Base-by-base conservation (phyloP, 2,888 invertebrate genomes). In the Torymus aiolomorphi region DNA sequence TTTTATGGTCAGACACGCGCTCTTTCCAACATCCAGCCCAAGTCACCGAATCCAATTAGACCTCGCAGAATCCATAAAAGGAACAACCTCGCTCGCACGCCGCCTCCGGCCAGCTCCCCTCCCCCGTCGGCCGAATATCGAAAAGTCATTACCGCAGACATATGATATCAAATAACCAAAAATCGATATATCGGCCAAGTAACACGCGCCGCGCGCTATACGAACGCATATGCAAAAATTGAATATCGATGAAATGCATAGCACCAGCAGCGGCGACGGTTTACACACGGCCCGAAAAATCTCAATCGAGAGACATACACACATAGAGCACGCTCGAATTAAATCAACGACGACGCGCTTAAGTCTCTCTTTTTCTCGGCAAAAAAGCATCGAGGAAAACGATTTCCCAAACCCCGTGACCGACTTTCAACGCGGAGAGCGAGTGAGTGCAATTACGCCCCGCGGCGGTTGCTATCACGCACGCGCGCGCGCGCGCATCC, bases 161-260 rank as follows among this genome's bases (percentile, higher is more conserved):
- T 57, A 61, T 11, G 71, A 71, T 66, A 54, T 76, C 42, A 14
- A 70, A 75, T 75, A 79, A 74, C 72, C 62, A 76, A 80, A 80
- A 80, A 67, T 75, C 80, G 71, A 80, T 80, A 76, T 72, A 59
- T 70, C 31, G 59, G 57, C 16, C 78, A 65, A 65, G 67, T 70
- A 67, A 52, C 66, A 51, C 14, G 16, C 16, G 49, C 49, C 61
- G 10, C 20, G 54, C 54, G 76, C 56, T 67, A n/a, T n/a, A 56
- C 62, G 59, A 67, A 51, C 42, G 61, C 67, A 51, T 42, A 42
- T 59, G 75, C 76, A 49, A 76, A 80, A 80, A 80, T 77, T 76
- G 76, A 80, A 80, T 80, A 77, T 80, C 76, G 76, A 80, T 73
- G 76, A 73, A 62, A 57, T 52, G 42, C 31, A 56, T 5, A 31